These are phyloP conservation scores for Zophobas atratus DNA, from an alignment of 1,140 invertebrate species.

Conservation along the genomic window DNA sequence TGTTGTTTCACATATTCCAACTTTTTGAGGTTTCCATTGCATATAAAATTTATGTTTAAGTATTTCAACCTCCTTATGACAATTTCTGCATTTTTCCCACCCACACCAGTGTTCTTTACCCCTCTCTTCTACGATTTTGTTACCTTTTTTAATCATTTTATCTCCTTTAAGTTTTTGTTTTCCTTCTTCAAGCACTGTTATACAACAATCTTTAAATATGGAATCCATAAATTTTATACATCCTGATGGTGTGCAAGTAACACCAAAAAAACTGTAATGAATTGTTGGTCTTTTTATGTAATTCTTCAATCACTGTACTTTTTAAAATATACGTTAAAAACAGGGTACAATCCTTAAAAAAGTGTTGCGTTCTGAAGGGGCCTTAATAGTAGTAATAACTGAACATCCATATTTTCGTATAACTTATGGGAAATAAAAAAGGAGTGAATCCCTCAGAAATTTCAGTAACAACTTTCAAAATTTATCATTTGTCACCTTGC, in stretches of 20 bases:
- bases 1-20: constrained; percentile 8
- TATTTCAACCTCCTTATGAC: not conserved
- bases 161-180: not conserved
- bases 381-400: too few relatives aligned
- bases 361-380: too few relatives aligned
- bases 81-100: constrained; percentile 20
- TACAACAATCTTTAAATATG: not conserved
- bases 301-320: not conserved
- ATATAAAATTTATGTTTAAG: not conserved
- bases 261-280: not conserved
- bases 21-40: constrained; percentile 38
- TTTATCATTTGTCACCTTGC: too few relatives aligned
- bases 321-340: not conserved
- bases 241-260: not conserved
- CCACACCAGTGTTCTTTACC: constrained; percentile 2
- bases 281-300: not conserved
- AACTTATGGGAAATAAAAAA: too few relatives aligned
- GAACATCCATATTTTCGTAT: too few relatives aligned
- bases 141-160: constrained; percentile 1
- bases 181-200: constrained; percentile 1
- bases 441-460: too few relatives aligned
- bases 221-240: not conserved
- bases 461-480: too few relatives aligned
- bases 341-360: too few relatives aligned
- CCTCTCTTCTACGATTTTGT: not conserved